Evolutionary conservation across 2,888 invertebrate species (phyloP).

Genomic region (Andricus quercusramuli): DNA sequence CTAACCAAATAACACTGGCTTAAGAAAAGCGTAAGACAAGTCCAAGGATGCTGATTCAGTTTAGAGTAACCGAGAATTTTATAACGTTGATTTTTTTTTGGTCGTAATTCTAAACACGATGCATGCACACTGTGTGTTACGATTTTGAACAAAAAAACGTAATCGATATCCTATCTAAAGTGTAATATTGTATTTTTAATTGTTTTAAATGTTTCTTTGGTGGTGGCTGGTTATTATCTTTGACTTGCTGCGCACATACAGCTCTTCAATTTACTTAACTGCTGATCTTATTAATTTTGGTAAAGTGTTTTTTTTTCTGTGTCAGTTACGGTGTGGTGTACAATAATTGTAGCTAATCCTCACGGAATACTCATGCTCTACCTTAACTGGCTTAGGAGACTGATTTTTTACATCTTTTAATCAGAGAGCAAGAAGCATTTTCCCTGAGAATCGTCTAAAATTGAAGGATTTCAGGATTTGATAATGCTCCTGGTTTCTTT

Average conservation of each 20-base stretch:
- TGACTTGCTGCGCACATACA: constrained; percentile 44
- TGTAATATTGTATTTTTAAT: constrained; percentile 43
- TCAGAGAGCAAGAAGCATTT: constrained; percentile 21
- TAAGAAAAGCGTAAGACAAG: not conserved
- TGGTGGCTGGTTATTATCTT: constrained; percentile 71
- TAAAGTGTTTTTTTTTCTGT: constrained; percentile 43
- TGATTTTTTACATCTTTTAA: constrained; percentile 29
- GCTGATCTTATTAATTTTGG: constrained; percentile 31
- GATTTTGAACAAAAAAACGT: constrained; percentile 6
- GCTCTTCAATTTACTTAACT: constrained; percentile 34
- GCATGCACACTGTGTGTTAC: constrained; percentile 15
- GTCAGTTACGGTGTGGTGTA: constrained; percentile 53
- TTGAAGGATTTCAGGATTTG: not conserved
- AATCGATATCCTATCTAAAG: constrained; percentile 5
- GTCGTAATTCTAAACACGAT: constrained; percentile 27
- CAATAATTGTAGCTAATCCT: constrained; percentile 51
- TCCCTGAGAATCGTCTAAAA: not conserved
- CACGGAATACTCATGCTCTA: constrained; percentile 38
- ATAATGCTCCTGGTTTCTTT: constrained; percentile 41
- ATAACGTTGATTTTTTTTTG: constrained; percentile 13
- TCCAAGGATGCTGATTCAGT: not conserved
- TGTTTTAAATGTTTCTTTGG: constrained; percentile 61
- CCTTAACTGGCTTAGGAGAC: constrained; percentile 25
- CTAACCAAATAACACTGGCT: constrained; percentile 24
- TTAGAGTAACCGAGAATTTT: constrained; percentile 18